These are phyloP conservation scores for Zaprionus ghesquierei DNA, from an alignment of 1,140 invertebrate species.

Conservation along the genomic window DNA sequence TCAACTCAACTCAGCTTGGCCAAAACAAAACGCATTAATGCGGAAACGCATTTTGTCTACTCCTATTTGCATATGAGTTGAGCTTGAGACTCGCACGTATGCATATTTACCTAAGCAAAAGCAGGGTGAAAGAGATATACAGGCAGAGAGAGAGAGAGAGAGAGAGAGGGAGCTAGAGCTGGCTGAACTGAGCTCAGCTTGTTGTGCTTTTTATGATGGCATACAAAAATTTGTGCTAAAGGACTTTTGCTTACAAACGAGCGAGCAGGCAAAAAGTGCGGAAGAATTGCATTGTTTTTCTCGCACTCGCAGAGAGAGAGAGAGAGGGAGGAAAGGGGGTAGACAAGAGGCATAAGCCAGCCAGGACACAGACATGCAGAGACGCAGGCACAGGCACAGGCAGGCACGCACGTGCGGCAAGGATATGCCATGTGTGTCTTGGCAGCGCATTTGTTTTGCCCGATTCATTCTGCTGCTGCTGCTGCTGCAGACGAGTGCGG, in stretches of 20 bases:
- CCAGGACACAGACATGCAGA: conserved; percentile 55
- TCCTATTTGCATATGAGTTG: conserved; percentile 60
- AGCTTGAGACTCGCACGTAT: conserved; percentile 58
- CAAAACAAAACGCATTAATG: conserved; percentile 73
- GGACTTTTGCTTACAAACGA: conserved; percentile 73
- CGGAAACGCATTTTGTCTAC: conserved; percentile 69
- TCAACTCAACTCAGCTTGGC: too few species aligned
- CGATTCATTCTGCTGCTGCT: neutral
- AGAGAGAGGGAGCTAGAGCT: too few species aligned
- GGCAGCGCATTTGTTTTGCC: conserved; percentile 59
- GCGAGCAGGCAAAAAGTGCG: conserved; percentile 69
- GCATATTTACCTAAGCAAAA: conserved; percentile 62
- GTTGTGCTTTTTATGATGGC: conserved; percentile 69
- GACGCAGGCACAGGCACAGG: too few species aligned
- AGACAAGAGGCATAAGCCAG: conserved; percentile 15
- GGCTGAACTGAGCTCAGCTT: conserved; percentile 21
- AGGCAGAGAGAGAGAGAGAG: neutral
- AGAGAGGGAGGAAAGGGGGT: neutral
- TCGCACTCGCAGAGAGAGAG: neutral
- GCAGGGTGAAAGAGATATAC: neutral
- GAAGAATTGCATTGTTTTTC: conserved; percentile 70
- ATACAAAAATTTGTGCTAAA: conserved; percentile 65
- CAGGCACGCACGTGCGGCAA: conserved; percentile 29
- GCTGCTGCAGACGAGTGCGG: conserved; percentile 21
- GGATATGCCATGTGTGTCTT: conserved; percentile 51